These are phyloP conservation scores for Strix occidentalis DNA, from an alignment of 2,797 vertebrate genomes.

Conservation along the genomic window DNA sequence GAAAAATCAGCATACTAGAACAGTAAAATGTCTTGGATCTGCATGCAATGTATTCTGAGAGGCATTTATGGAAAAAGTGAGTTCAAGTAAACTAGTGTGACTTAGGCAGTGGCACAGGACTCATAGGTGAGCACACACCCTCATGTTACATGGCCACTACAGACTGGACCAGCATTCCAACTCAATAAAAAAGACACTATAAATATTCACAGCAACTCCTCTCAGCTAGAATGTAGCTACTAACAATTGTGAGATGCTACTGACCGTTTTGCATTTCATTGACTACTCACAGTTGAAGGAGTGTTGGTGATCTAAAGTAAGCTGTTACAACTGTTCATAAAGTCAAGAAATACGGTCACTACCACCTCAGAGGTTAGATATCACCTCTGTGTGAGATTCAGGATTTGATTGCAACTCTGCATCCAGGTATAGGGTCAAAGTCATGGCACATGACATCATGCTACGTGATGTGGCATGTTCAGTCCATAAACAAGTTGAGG, in stretches of 20 bases:
- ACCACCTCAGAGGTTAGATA: not conserved
- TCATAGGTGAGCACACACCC: not conserved
- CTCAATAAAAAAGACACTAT: not conserved
- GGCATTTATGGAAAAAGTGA: not conserved
- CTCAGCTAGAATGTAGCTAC: not conserved
- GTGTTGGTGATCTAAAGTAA: not conserved
- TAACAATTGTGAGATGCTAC: not conserved
- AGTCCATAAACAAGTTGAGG: not conserved
- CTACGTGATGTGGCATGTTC: not conserved
- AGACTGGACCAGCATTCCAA: not conserved
- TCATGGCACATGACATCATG: not conserved
- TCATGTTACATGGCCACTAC: not conserved
- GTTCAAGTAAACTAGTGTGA: not conserved
- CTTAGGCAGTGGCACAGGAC: not conserved
- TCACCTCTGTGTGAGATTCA: not conserved
- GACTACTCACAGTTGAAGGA: not conserved
- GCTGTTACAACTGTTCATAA: not conserved
- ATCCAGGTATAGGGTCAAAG: not conserved
- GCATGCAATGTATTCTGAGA: not conserved
- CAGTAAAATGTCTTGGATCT: not conserved
- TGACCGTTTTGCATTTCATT: not conserved
- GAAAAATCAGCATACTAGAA: not conserved
- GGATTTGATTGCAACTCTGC: not conserved
- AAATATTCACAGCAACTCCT: not conserved
- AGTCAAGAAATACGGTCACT: not conserved